A percentile compares a stretch with the other conserved stretches of the same genome.
phyloP scores from a whole-genome alignment of 2,888 invertebrate genomes.

The Hoplodrina blanda region DNA sequence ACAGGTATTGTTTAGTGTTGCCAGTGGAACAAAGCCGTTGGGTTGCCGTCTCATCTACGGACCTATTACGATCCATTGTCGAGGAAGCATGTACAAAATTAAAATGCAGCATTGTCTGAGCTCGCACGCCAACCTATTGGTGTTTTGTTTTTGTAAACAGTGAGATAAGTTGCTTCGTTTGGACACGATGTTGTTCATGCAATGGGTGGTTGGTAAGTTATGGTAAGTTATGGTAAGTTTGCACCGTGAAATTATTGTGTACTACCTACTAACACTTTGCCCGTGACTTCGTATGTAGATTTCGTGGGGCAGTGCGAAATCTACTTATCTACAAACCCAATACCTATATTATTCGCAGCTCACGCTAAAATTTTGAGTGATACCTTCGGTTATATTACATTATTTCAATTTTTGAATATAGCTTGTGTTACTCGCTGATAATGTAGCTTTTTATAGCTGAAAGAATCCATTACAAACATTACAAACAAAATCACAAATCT shows the following conservation, averaged over 20 bases:
- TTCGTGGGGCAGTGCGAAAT: no score
- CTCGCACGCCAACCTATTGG: slow-evolving; percentile 73
- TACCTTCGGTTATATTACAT: no score
- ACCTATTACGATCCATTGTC: slow-evolving; percentile 88
- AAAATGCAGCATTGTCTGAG: slow-evolving; percentile 88
- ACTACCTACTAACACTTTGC: background rate
- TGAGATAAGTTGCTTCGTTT: slow-evolving; percentile 57
- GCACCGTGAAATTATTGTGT: background rate
- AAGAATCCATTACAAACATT: no score
- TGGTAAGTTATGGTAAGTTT: background rate
- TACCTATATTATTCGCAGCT: no score
- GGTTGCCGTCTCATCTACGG: slow-evolving; percentile 87
- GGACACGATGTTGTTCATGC: slow-evolving; percentile 26
- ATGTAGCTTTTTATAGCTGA: no score
- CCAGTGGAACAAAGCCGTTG: slow-evolving; percentile 82
- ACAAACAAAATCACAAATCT: no score
- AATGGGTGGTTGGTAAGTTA: slow-evolving; percentile 10
- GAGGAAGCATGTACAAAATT: slow-evolving; percentile 85
- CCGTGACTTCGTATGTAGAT: no score
- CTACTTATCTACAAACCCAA: no score
- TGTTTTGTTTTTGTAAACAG: slow-evolving; percentile 77
- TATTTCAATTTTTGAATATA: no score
- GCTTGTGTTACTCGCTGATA: no score
- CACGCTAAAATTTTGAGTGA: no score
- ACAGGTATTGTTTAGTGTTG: slow-evolving; percentile 89